Evolutionary conservation across 2,113 vertebrate species (phyloP).

Genomic region (Hymenochirus boettgeri): DNA sequence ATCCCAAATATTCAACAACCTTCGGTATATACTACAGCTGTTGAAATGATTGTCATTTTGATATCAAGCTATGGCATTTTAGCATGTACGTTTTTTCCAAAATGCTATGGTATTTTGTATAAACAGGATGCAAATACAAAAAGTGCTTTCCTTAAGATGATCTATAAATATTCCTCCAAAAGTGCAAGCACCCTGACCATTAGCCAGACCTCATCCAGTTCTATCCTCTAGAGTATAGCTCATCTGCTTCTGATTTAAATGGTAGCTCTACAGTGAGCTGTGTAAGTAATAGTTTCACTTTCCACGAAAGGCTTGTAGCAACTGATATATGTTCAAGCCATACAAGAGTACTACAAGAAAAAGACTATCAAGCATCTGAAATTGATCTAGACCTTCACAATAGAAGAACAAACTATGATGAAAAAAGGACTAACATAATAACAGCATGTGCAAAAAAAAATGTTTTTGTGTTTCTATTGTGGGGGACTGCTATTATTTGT

Average conservation of each 20-base stretch:
- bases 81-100: constrained; percentile 80
- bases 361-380: constrained; percentile 66
- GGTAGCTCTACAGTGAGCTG: constrained; percentile 30
- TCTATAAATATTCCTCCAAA: constrained; percentile 73
- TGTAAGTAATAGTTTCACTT: constrained; percentile 47
- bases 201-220: constrained; percentile 54
- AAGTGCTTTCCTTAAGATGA: constrained; percentile 72
- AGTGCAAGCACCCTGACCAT: constrained; percentile 52
- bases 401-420: too few species aligned
- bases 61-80: constrained; percentile 83
- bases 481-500: too few species aligned
- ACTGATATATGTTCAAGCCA: constrained; percentile 24
- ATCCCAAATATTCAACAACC: constrained; percentile 73
- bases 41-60: constrained; percentile 83
- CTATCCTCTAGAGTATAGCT: constrained; percentile 27
- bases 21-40: constrained; percentile 75
- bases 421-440: too few species aligned
- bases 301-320: constrained; percentile 33
- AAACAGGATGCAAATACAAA: constrained; percentile 79
- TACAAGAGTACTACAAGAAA: constrained; percentile 46
- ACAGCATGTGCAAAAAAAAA: too few species aligned
- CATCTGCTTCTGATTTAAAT: not conserved
- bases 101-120: constrained; percentile 80
- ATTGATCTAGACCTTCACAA: too few species aligned
- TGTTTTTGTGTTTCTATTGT: too few species aligned